These are phyloP conservation scores for Tragelaphus imberbis DNA, from an alignment of 2,113 vertebrate genomes.

Conservation along the genomic window DNA sequence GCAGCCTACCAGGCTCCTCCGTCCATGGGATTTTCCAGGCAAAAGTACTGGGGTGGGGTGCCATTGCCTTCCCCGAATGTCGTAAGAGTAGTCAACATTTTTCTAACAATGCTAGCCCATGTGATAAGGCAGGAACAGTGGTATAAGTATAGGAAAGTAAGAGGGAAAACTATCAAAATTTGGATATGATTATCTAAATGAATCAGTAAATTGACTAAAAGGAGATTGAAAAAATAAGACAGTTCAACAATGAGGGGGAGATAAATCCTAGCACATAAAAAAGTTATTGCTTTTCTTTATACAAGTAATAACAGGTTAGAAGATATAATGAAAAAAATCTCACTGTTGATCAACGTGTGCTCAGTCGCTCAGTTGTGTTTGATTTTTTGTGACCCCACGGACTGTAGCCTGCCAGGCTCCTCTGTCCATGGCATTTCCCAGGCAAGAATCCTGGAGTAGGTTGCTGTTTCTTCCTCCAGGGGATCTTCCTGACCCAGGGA, in stretches of 20 bases:
- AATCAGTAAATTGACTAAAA: not conserved
- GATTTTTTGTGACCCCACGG: not conserved
- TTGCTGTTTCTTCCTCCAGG: not conserved
- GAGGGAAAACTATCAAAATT: not conserved
- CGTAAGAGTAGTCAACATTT: fast-evolving
- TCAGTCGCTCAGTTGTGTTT: not conserved
- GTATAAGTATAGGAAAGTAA: not conserved
- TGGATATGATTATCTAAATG: not conserved
- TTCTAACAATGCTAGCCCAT: not conserved
- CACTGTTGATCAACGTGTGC: not conserved
- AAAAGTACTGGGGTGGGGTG: not conserved
- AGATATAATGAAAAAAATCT: not conserved
- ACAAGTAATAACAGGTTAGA: not conserved
- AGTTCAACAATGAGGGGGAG: not conserved
- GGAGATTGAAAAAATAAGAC: not conserved
- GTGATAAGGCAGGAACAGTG: not conserved
- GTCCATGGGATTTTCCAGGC: not conserved
- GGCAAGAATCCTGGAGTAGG: not conserved
- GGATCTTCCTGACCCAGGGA: not conserved
- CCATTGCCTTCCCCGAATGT: too few relatives aligned
- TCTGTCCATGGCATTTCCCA: not conserved
- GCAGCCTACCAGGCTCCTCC: not conserved
- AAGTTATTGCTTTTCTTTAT: not conserved
- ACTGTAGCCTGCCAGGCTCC: not conserved
- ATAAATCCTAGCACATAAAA: too few relatives aligned